phyloP scores from a whole-genome alignment of 2,888 invertebrate genomes.

The Dicycla oo region DNA sequence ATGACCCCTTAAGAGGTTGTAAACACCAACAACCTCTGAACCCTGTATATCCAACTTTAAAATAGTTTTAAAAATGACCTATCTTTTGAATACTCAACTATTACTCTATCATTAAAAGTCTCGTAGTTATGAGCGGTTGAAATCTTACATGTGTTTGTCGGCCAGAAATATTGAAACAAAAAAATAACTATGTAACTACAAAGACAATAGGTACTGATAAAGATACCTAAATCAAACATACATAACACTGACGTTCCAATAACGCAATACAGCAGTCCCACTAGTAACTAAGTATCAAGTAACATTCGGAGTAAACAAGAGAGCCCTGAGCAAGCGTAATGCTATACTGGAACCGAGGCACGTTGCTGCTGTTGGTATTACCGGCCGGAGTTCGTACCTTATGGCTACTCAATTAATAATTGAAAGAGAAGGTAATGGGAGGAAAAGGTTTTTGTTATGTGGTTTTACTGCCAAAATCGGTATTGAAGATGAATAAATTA shows the following conservation, averaged over 20 bases:
- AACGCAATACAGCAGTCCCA: constrained; percentile 16
- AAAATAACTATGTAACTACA: not conserved
- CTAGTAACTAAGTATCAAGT: constrained; percentile 41
- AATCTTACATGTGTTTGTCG: no score
- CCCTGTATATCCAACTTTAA: no score
- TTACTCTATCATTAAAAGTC: no score
- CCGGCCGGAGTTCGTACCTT: constrained; percentile 4
- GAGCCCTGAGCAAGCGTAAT: constrained; percentile 54
- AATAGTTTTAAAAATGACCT: no score
- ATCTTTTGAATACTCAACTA: no score
- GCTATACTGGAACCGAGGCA: constrained; percentile 45
- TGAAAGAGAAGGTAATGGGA: constrained; percentile 9
- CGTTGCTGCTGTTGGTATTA: constrained; percentile 43
- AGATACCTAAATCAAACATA: constrained; percentile 15
- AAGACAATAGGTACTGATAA: constrained; percentile 16
- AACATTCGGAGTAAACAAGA: constrained; percentile 29
- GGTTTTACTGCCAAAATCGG: constrained; percentile 3
- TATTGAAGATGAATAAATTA: constrained; percentile 21
- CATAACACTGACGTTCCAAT: constrained; percentile 29
- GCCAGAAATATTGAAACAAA: no score
- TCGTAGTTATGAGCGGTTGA: no score
- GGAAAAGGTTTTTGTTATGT: not conserved
- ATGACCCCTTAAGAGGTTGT: no score
- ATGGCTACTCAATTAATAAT: constrained; percentile 31
- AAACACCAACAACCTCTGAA: no score